These are phyloP conservation scores for mouse (Mus musculus) DNA, from an alignment of 2,113 vertebrate genomes.

Conservation along the genomic window GRCm39 chr4:127825501-127826000, in stretches of 20 bases:
- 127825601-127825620: not conserved
- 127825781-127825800: not conserved
- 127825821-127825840: not conserved
- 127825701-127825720: not conserved
- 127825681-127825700: not conserved
- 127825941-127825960: not conserved
- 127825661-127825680: not conserved
- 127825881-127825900: not conserved
- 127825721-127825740: not conserved
- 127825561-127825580: too few relatives aligned
- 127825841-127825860: not conserved
- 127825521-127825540: too few relatives aligned
- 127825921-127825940: too few relatives aligned
- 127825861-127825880: fast-evolving
- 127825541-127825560: too few relatives aligned
- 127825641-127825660: not conserved
- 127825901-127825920: not conserved
- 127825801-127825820: not conserved
- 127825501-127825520: too few relatives aligned
- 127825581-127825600: not conserved
- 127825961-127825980: not conserved
- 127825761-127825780: not conserved
- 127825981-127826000: not conserved
- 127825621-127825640: not conserved
- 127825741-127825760: not conserved